phyloP scores from a whole-genome alignment of 2,888 invertebrate species.

The Tenodera sinensis region DNA sequence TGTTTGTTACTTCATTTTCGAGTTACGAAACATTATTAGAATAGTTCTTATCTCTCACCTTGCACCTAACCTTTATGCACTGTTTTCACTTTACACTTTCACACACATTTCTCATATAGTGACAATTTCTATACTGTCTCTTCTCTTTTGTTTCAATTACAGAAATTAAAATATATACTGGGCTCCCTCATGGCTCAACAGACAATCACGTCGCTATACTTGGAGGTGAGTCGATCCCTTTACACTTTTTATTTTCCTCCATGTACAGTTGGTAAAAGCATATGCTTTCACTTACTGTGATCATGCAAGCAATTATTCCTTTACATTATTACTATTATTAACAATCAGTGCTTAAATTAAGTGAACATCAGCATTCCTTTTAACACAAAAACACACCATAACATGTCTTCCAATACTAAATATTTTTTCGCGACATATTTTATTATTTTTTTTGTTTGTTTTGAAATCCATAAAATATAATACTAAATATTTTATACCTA shows the following conservation, averaged over 20 bases:
- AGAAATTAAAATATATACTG: slow-evolving; percentile 48
- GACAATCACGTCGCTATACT: slow-evolving; percentile 47
- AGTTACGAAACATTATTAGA: neutral
- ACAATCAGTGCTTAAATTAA: neutral
- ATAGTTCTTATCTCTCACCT: neutral
- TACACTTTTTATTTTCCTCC: neutral
- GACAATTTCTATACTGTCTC: neutral
- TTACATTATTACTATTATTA: neutral
- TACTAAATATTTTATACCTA: neutral
- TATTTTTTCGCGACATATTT: neutral
- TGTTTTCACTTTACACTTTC: neutral
- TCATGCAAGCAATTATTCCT: neutral
- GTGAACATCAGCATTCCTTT: neutral
- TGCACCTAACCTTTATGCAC: neutral
- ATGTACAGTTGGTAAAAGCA: neutral
- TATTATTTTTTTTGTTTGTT: neutral
- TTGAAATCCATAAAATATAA: neutral
- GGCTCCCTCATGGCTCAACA: slow-evolving; percentile 41
- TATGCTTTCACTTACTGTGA: neutral
- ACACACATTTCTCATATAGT: neutral
- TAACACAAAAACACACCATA: neutral
- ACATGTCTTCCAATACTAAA: neutral
- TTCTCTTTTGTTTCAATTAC: slow-evolving; percentile 36
- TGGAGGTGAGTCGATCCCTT: slow-evolving; percentile 42
- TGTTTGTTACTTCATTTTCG: neutral